Conservation (phyloP, 2,797 vertebrate species). For the Cynodonichthys magdalenae region DNA sequence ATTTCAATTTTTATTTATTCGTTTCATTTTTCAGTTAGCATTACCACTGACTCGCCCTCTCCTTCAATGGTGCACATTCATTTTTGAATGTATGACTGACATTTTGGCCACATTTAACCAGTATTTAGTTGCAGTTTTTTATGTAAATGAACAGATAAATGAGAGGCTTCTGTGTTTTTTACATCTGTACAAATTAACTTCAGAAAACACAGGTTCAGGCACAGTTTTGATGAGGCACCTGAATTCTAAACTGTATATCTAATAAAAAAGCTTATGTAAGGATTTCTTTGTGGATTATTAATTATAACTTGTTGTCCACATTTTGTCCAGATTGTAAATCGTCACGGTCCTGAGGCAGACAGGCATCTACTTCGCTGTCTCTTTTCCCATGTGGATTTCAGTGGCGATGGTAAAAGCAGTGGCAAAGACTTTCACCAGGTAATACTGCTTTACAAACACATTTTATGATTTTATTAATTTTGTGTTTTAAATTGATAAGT, state of each 20-base stretch:
- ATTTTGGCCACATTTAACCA: too few species aligned
- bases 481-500: too few species aligned
- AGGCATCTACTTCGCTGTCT: conserved; percentile 99
- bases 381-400: conserved; percentile 99
- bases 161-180: not conserved
- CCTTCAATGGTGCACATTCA: too few species aligned
- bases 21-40: too few species aligned
- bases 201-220: not conserved
- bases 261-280: not conserved
- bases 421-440: conserved; percentile 99
- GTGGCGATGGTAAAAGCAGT: conserved; percentile 99
- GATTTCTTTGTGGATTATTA: not conserved
- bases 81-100: too few species aligned
- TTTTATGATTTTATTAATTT: conserved; percentile 6
- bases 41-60: too few species aligned
- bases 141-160: too few species aligned
- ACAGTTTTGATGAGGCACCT: not conserved
- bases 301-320: not conserved
- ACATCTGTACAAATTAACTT: not conserved
- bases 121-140: too few species aligned
- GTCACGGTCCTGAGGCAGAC: conserved; percentile 99
- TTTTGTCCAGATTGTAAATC: conserved; percentile 93
- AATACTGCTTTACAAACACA: conserved; percentile 53
- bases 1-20: too few species aligned
- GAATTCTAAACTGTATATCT: not conserved